These are phyloP conservation scores for Coendou prehensilis DNA, from an alignment of 2,797 vertebrate genomes.

Conservation along the genomic window DNA sequence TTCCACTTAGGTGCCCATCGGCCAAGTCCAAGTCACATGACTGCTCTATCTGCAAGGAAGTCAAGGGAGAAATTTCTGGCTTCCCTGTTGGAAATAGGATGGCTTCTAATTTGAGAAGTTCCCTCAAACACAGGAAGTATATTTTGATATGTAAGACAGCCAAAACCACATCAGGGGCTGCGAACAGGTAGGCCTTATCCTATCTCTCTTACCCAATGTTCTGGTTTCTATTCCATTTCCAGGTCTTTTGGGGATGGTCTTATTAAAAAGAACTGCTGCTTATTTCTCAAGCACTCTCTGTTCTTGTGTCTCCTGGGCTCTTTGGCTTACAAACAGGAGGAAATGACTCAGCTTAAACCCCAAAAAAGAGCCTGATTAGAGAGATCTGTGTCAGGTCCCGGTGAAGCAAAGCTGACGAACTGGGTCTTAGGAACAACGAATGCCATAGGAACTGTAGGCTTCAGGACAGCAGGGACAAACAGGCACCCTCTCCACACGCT, in stretches of 20 bases:
- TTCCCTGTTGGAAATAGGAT: background rate
- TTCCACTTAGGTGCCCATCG: rapidly evolving
- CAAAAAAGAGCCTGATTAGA: background rate
- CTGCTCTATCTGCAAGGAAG: background rate
- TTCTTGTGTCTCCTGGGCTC: background rate
- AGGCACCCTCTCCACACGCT: rapidly evolving
- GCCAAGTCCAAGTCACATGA: background rate
- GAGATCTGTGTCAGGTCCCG: background rate
- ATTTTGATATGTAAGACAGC: background rate
- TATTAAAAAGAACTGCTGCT: background rate
- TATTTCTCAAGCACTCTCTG: background rate
- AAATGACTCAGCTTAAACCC: background rate
- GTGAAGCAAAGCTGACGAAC: background rate
- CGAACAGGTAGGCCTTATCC: background rate
- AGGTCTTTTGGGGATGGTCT: background rate
- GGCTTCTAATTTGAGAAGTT: background rate
- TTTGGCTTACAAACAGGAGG: background rate
- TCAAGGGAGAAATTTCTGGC: background rate
- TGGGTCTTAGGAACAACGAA: background rate
- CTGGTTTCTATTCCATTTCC: background rate
- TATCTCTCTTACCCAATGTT: background rate
- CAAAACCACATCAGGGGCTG: background rate
- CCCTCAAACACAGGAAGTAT: background rate
- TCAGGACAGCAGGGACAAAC: background rate
- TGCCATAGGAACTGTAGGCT: background rate